Conservation (phyloP, 2,888 invertebrate species). For the Sphaeridia pumilis region DNA sequence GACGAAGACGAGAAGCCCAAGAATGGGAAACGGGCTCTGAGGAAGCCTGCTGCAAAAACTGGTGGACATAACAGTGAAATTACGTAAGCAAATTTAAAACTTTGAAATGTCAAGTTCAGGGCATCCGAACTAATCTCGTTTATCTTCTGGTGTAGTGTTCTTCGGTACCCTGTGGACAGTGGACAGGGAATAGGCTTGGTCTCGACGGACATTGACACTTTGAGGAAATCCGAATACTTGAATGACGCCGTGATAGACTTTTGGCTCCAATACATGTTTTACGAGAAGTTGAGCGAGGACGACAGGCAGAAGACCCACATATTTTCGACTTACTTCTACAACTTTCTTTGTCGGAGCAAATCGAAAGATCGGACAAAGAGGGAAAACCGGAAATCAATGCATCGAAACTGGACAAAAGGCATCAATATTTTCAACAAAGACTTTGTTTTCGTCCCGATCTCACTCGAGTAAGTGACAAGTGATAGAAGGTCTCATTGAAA, state of each 20-base stretch:
- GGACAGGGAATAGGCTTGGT: too few species aligned
- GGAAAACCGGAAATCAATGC: not conserved
- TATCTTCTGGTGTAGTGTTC: too few species aligned
- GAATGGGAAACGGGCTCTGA: too few species aligned
- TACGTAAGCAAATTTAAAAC: too few species aligned
- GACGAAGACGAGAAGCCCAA: too few species aligned
- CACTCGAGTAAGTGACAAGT: conserved; percentile 60
- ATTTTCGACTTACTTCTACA: conserved; percentile 94
- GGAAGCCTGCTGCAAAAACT: too few species aligned
- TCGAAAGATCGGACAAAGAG: not conserved
- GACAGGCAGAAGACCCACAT: conserved; percentile 76
- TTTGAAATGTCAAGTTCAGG: too few species aligned
- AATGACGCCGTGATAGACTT: conserved; percentile 98
- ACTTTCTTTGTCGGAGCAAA: not conserved
- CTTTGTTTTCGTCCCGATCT: conserved; percentile 91
- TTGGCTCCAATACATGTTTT: conserved; percentile 61
- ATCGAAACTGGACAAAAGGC: conserved; percentile 87
- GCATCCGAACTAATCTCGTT: too few species aligned
- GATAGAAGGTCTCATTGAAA: not conserved
- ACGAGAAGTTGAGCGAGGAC: conserved; percentile 46
- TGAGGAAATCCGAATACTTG: conserved; percentile 83
- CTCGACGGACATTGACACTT: conserved; percentile 62
- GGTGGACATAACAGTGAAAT: too few species aligned
- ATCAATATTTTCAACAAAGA: conserved; percentile 95
- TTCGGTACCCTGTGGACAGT: too few species aligned